Percentiles rank a stretch among this genome's conserved stretches.
These are phyloP conservation scores for Sphaerophoria taeniata DNA, from an alignment of 2,888 invertebrate genomes.

Conservation along the genomic window DNA sequence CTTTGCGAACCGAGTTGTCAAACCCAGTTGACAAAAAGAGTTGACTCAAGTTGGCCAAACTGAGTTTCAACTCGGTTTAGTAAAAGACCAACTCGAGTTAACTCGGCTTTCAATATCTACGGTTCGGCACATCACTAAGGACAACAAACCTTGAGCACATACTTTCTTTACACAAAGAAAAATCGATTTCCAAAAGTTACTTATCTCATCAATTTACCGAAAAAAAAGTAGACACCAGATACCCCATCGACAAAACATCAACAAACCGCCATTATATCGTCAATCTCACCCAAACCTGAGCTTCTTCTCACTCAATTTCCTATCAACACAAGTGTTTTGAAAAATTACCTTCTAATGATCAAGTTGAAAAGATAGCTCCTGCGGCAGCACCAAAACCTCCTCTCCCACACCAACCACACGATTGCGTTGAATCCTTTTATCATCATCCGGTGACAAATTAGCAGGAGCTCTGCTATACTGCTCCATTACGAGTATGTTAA, in stretches of 20 bases:
- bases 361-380: neutral
- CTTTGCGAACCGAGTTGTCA: no score
- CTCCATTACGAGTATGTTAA: neutral
- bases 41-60: no score
- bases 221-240: no score
- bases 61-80: no score
- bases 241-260: neutral
- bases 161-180: no score
- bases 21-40: no score
- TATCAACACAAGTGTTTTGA: slow-evolving; percentile 14
- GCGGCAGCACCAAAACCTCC: slow-evolving; percentile 9
- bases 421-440: slow-evolving; percentile 49
- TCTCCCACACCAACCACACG: slow-evolving; percentile 15
- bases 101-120: no score
- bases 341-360: slow-evolving; percentile 59
- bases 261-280: slow-evolving; percentile 20
- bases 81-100: no score
- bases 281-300: neutral
- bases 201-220: neutral
- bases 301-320: slow-evolving; percentile 14
- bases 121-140: no score
- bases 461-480: slow-evolving; percentile 21
- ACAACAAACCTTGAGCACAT: no score
- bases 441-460: slow-evolving; percentile 69
- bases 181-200: neutral